These are phyloP conservation scores for Cotesia congregata DNA, from an alignment of 2,888 invertebrate genomes.

Conservation along the genomic window DNA sequence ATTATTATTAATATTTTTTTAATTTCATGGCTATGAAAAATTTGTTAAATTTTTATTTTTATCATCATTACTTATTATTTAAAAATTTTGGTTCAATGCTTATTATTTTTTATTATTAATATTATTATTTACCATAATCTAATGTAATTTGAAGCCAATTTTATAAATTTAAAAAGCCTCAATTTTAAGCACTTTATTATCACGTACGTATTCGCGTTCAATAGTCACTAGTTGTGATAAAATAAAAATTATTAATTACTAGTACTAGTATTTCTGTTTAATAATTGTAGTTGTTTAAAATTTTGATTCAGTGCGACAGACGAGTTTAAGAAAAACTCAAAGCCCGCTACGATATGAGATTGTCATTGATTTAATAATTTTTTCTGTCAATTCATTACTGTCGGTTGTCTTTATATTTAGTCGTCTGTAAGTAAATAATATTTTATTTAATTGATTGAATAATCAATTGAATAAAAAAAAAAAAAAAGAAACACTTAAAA, in stretches of 20 bases:
- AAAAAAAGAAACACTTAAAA: constrained; percentile 40
- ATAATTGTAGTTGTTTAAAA: constrained; percentile 18
- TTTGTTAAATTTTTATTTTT: constrained; percentile 25
- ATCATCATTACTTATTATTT: constrained; percentile 28
- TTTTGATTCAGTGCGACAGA: constrained; percentile 43
- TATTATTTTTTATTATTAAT: neutral
- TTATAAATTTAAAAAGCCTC: constrained; percentile 7
- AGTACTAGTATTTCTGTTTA: neutral
- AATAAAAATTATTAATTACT: constrained; percentile 8
- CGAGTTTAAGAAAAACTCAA: constrained; percentile 29
- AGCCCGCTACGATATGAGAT: constrained; percentile 34
- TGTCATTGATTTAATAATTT: constrained; percentile 32
- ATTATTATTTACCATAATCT: constrained; percentile 9
- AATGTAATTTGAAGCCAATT: constrained; percentile 42
- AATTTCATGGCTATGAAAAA: constrained; percentile 27
- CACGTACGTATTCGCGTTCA: constrained; percentile 9
- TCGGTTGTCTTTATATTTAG: constrained; percentile 8
- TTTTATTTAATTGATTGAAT: neutral
- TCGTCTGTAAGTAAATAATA: constrained; percentile 6
- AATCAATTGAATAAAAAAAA: constrained; percentile 27
- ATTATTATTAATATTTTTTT: constrained; percentile 3
- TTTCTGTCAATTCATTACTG: neutral
- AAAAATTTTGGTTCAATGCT: neutral
- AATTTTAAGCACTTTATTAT: constrained; percentile 1
- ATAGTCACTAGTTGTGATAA: constrained; percentile 19